A percentile compares a stretch with the other conserved stretches of the same genome.
Evolutionary conservation across 2,113 vertebrate genomes (phyloP).

Genomic region (Catharus fuscescens): DNA sequence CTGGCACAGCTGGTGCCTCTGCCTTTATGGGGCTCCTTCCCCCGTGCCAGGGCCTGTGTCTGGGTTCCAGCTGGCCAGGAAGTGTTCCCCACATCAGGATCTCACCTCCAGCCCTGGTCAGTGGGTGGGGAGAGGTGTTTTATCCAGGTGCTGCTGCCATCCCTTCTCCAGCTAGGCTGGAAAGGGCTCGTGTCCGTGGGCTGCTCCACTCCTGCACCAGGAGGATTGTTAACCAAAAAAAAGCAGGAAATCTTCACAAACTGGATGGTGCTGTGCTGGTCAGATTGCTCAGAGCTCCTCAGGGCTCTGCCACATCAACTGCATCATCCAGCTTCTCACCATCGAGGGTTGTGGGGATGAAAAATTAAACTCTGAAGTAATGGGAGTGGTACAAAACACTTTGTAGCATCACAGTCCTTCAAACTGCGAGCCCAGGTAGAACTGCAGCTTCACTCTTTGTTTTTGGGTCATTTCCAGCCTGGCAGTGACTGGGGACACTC

Average conservation of each 20-base stretch:
- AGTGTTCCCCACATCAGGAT: accelerated
- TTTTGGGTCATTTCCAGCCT: neutral
- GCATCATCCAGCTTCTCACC: neutral
- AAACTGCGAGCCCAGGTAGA: accelerated
- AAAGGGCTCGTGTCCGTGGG: neutral
- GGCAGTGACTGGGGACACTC: neutral
- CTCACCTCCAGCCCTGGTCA: neutral
- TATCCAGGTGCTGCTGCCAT: neutral
- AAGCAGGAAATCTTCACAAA: neutral
- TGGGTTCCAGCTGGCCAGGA: neutral
- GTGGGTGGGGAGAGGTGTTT: neutral
- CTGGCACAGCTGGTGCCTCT: neutral
- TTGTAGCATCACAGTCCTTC: neutral
- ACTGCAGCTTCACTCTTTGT: neutral
- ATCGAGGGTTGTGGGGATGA: neutral
- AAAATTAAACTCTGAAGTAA: neutral
- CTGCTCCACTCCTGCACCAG: neutral
- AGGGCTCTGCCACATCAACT: neutral
- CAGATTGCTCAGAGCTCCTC: neutral
- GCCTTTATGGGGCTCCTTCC: neutral
- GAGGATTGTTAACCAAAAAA: neutral
- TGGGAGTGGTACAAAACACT: neutral
- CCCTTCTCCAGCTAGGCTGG: neutral
- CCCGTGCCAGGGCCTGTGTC: neutral
- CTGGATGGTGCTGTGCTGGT: accelerated